Base-by-base conservation (phyloP, 2,888 invertebrate species). In the Cheilosia pagana region DNA sequence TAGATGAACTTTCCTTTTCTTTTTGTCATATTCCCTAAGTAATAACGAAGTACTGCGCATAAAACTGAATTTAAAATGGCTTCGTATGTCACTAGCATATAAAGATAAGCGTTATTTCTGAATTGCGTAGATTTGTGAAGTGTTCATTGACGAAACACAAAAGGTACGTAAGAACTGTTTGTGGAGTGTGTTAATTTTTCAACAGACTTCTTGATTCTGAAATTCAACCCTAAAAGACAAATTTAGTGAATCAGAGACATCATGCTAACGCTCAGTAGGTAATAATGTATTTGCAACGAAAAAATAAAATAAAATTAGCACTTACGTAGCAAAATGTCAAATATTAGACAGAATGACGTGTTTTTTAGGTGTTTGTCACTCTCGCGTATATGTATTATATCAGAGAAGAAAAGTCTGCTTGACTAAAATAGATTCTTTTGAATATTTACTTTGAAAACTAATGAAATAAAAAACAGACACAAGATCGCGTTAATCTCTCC, bases 281-380 rank as follows among this genome's bases (percentile, higher is more conserved):
- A 12, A 45, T 23, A 45, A 19, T 45, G 1, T 50, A 4, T 10
- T 8, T 63, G n/a, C 12, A 21, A 41, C 3, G 10, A 45, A 3
- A 12, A 68, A 45, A 68, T 10, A 21, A 21, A 23, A 39, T 4
- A 19, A 48, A 59, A 41, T 59, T 70, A 59, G 57, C 57, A 59
- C 48, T 57, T 57, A 23, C 14, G 14, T 39, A 43, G 2, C 16
- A 45, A 0, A 43, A 43, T 43, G 19, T 45, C 43, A 55, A n/a
- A 19, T 55, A 55, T 53, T 14, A 53, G 48, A 39, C 57, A 48
- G 23, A 12, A 39, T 70, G 70, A 70, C 70, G 70, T 70, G 59
- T 45, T 48, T 48, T 31, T 31, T 12, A 55, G 23, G 31, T 70
- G 23, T 48, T 59, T 70, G 70, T 70, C 45, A 55, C 21, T 31